Evolutionary conservation across 1,140 invertebrate species (phyloP), one percentile per base, ranked within the genome.

Genomic region (Zophobas atratus): DNA sequence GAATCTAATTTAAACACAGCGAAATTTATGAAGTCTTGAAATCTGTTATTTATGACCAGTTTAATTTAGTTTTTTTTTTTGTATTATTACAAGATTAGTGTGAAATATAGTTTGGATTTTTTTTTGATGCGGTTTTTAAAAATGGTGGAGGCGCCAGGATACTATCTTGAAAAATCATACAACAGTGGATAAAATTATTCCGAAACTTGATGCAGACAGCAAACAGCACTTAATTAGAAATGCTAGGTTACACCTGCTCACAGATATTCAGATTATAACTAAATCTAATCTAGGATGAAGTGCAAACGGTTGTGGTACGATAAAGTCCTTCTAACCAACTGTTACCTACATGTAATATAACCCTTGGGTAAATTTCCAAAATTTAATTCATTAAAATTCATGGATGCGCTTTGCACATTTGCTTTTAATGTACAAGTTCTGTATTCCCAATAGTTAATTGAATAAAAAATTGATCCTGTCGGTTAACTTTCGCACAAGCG

Each of bases 301-400:
- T 51, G 49, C 20, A 51, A 51, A 51, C 49, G 49, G 49, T 20
- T 51, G 49, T 51, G 49, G 49, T 20, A 20, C 8, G 49, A 51
- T 20, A 51, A 4, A 51, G 20, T 51, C 49, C 49, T 20, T 51
- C 49, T 51, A 51, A 20, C 49, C 49, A 51, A 51, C 49, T 51
- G 49, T 51, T 51, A 51, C 49, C 49, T 51, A 51, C 49, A 20
- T 51, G n/a, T 51, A 51, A 51, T 51, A 51, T 51, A 51, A 20
- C 49, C 49, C 49, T 51, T 2, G n/a, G 20, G 49, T 51, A 51
- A 51, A 51, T 51, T 51, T 51, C 49, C 4, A 4, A 51, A 20
- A 51, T 51, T 51, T 51, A n/a, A 51, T 51, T 51, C 6, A 51
- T 51, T 51, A 51, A 51, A 51, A 51, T 51, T 51, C 49, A 51